These are phyloP conservation scores for Unio pictorum DNA, from an alignment of 2,888 invertebrate species.

Conservation along the genomic window DNA sequence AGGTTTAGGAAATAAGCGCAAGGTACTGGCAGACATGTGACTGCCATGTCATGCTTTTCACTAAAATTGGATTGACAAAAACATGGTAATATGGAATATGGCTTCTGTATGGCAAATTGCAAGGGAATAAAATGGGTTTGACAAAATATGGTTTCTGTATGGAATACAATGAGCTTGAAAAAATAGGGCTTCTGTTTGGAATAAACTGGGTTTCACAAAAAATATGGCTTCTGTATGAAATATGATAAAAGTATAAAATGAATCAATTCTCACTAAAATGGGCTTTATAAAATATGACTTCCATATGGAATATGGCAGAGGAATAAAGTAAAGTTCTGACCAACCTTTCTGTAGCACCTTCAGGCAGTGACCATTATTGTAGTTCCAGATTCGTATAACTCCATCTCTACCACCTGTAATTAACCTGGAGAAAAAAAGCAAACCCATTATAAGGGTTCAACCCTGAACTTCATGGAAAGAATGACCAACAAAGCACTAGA, in stretches of 20 bases:
- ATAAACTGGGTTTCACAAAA: background rate
- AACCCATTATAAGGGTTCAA: too few relatives aligned
- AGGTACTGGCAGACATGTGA: too few relatives aligned
- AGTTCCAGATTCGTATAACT: conserved; percentile 70
- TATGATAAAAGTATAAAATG: background rate
- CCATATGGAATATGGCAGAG: background rate
- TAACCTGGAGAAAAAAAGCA: conserved; percentile 45
- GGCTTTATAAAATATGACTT: background rate
- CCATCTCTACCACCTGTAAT: conserved; percentile 71
- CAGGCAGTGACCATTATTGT: conserved; percentile 71
- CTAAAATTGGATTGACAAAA: background rate
- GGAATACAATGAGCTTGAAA: background rate
- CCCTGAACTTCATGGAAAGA: too few relatives aligned
- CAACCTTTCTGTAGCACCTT: conserved; percentile 57
- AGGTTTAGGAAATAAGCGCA: too few relatives aligned
- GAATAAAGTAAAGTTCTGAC: background rate
- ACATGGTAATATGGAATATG: background rate
- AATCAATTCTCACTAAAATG: background rate
- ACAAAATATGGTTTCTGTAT: too few relatives aligned
- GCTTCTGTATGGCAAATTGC: background rate
- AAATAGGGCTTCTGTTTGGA: background rate
- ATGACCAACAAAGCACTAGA: too few relatives aligned
- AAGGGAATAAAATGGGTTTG: too few relatives aligned
- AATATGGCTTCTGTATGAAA: background rate
- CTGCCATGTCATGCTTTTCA: too few relatives aligned